Conservation (phyloP, 2,888 invertebrate species). For the Tachina fera region DNA sequence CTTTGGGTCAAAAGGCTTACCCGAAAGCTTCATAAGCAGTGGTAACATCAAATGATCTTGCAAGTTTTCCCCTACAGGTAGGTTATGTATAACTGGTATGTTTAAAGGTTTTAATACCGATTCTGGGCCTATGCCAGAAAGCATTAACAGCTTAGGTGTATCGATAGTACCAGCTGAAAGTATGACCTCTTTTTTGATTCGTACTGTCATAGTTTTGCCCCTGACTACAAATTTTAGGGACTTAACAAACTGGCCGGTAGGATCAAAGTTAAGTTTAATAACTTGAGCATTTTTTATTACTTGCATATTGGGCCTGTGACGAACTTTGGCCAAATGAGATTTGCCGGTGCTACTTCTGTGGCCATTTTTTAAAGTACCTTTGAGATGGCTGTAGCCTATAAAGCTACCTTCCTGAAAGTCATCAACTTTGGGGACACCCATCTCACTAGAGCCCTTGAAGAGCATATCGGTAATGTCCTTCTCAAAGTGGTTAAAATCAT, state of each 20-base stretch:
- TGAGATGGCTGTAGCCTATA: slow-evolving; percentile 84
- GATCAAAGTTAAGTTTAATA: slow-evolving; percentile 84
- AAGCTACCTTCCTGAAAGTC: slow-evolving; percentile 82
- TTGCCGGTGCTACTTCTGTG: slow-evolving; percentile 89
- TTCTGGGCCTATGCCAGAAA: slow-evolving; percentile 80
- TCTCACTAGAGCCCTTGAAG: slow-evolving; percentile 82
- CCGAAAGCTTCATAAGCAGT: slow-evolving; percentile 81
- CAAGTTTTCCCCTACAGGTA: slow-evolving; percentile 88
- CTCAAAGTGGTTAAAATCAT: slow-evolving; percentile 32
- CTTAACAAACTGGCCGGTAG: slow-evolving; percentile 81
- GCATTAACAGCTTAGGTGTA: slow-evolving; percentile 80
- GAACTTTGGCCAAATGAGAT: slow-evolving; percentile 86
- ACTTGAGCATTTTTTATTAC: slow-evolving; percentile 85
- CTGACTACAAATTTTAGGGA: slow-evolving; percentile 84
- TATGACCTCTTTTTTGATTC: slow-evolving; percentile 76
- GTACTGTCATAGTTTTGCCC: slow-evolving; percentile 77
- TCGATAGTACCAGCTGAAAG: slow-evolving; percentile 80
- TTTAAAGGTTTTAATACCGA: slow-evolving; percentile 74
- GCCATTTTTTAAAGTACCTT: slow-evolving; percentile 85
- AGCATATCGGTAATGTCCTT: slow-evolving; percentile 77
- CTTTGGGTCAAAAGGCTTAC: slow-evolving; percentile 74
- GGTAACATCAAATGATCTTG: slow-evolving; percentile 90
- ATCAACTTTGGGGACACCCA: slow-evolving; percentile 81
- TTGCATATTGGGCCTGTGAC: slow-evolving; percentile 85
- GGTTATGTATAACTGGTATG: slow-evolving; percentile 74